A percentile compares a stretch with the other conserved stretches of the same genome.
Evolutionary conservation across 2,113 vertebrate genomes (phyloP).

Genomic region (Empidonax alnorum): DNA sequence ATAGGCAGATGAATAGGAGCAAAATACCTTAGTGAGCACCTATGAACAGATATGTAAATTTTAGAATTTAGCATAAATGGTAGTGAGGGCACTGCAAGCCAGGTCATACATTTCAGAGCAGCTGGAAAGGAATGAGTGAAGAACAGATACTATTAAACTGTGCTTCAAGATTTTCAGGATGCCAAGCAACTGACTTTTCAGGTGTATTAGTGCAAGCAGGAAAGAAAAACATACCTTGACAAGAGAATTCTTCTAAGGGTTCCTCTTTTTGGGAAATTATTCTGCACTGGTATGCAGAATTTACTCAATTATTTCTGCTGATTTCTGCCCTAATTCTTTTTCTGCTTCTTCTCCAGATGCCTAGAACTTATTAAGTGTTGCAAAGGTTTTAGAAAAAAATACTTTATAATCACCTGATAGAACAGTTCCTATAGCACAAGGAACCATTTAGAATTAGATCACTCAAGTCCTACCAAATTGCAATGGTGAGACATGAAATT

Average conservation of each 20-base stretch:
- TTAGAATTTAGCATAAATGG: neutral
- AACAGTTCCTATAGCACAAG: neutral
- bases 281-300: neutral
- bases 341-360: neutral
- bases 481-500: neutral
- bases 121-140: neutral
- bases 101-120: neutral
- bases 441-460: neutral
- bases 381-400: neutral
- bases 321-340: neutral
- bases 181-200: neutral
- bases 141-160: neutral
- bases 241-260: neutral
- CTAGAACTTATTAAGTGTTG: neutral
- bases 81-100: neutral
- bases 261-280: neutral
- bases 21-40: neutral
- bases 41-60: neutral
- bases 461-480: neutral
- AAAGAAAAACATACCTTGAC: neutral
- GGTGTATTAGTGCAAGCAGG: neutral
- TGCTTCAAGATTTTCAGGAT: neutral
- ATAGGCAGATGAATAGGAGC: neutral
- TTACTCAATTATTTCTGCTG: neutral
- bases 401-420: neutral